Conservation (phyloP, 64 coral and sea anemone species). For the Astreopora myriophthalma region DNA sequence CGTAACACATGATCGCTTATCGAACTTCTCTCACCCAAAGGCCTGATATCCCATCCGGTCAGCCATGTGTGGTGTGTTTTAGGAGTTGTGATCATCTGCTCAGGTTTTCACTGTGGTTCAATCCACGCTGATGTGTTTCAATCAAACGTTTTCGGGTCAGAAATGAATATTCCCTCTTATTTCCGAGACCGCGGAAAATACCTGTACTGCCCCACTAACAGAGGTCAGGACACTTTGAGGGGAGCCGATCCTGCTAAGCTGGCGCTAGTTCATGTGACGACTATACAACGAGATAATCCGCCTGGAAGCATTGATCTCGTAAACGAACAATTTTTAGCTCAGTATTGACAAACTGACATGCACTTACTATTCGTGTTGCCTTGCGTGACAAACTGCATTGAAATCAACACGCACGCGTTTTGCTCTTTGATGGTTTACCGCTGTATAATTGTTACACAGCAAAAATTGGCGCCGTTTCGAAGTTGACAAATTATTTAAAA, state of each 20-base stretch:
- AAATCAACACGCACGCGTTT: not conserved
- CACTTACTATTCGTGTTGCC: not conserved
- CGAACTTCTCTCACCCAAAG: not conserved
- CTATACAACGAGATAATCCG: too few relatives aligned
- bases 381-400: not conserved
- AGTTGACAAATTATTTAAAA: too few relatives aligned
- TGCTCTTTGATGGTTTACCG: not conserved
- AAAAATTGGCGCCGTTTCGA: too few relatives aligned
- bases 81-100: not conserved
- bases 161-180: not conserved
- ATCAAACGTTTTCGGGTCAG: not conserved
- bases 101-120: not conserved
- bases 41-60: not conserved
- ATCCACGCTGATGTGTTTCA: not conserved
- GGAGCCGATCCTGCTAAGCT: not conserved
- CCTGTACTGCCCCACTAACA: too few relatives aligned
- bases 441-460: not conserved
- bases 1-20: not conserved
- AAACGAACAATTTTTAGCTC: too few relatives aligned
- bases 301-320: too few relatives aligned
- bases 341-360: too few relatives aligned
- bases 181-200: not conserved
- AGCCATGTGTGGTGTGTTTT: not conserved
- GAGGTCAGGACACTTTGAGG: not conserved
- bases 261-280: not conserved